Evolutionary conservation across 2,113 vertebrate genomes (phyloP).

Genomic region (Platysternon megacephalum): DNA sequence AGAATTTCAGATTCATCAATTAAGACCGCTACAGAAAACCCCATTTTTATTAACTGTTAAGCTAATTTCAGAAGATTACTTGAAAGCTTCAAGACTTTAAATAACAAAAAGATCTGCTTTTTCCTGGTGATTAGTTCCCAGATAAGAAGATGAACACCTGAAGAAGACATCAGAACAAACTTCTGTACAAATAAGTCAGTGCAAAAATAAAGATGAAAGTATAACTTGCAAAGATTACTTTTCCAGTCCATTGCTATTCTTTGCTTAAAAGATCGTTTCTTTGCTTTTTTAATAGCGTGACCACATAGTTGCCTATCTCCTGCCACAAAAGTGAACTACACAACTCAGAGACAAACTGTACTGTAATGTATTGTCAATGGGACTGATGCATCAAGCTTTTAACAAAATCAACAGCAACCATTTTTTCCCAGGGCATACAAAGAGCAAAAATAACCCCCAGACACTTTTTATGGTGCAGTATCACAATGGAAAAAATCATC

Average conservation of each 20-base stretch:
- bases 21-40: constrained; percentile 42
- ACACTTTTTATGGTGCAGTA: background rate
- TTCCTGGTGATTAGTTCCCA: constrained; percentile 40
- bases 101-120: constrained; percentile 55
- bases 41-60: constrained; percentile 63
- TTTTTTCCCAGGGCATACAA: accelerated
- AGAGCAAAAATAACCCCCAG: background rate
- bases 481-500: background rate
- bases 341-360: background rate
- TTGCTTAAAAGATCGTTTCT: background rate
- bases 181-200: background rate
- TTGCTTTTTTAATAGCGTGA: background rate
- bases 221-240: background rate
- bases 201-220: constrained; percentile 22
- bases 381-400: background rate
- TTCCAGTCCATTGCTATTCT: background rate
- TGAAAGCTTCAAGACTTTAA: constrained; percentile 48
- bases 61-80: constrained; percentile 54
- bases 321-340: too few relatives aligned
- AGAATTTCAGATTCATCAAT: constrained; percentile 45
- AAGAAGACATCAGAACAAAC: background rate
- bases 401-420: background rate
- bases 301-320: too few relatives aligned
- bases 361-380: background rate
- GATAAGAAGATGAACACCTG: constrained; percentile 39